Evolutionary conservation across 2,888 invertebrate genomes (phyloP).

Genomic region (Micropterix aruncella): DNA sequence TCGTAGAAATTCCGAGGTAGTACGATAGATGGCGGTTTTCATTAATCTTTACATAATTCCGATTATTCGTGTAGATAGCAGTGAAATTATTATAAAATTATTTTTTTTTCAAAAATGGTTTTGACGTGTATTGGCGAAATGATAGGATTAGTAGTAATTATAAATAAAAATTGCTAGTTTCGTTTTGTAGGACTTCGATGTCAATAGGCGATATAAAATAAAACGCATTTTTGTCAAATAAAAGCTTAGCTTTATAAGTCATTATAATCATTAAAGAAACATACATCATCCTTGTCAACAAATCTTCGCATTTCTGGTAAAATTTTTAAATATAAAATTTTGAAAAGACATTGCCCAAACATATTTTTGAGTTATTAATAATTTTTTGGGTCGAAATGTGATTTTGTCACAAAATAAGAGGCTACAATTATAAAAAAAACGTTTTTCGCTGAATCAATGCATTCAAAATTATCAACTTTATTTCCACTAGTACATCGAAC

Average conservation of each 20-base stretch:
- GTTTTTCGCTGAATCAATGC: constrained; percentile 23
- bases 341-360: not conserved
- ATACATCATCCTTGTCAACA: constrained; percentile 38
- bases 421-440: not conserved
- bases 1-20: too few relatives aligned
- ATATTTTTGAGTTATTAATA: not conserved
- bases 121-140: too few relatives aligned
- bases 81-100: too few relatives aligned
- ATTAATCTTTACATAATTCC: too few relatives aligned
- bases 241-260: constrained; percentile 66
- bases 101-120: too few relatives aligned
- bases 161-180: too few relatives aligned
- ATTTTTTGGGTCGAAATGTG: not conserved
- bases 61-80: too few relatives aligned
- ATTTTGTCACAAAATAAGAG: not conserved
- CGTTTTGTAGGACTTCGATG: too few relatives aligned
- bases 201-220: constrained; percentile 21
- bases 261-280: constrained; percentile 53
- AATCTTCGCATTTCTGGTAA: constrained; percentile 21
- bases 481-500: constrained; percentile 30
- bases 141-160: too few relatives aligned
- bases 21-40: too few relatives aligned
- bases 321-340: not conserved
- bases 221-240: constrained; percentile 42
- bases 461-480: constrained; percentile 29